Percentiles rank a stretch among this genome's conserved stretches.
phyloP scores from a whole-genome alignment of 2,888 invertebrate genomes.

The Dugesia japonica region DNA sequence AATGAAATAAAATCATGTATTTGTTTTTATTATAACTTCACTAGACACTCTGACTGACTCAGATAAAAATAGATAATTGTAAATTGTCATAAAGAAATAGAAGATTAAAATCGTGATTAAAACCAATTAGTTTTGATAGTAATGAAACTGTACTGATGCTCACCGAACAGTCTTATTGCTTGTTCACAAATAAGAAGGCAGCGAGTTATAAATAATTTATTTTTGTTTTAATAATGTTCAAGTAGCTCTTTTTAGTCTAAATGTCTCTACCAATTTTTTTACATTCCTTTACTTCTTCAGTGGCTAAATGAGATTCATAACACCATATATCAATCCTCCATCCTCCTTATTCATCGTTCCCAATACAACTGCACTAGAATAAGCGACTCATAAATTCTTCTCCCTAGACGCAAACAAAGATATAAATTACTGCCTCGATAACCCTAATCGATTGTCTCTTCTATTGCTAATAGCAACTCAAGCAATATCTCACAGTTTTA shows the following conservation, averaged over 20 bases:
- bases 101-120: too few species aligned
- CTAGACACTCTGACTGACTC: too few species aligned
- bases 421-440: conserved; percentile 20
- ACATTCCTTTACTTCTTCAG: background rate
- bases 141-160: background rate
- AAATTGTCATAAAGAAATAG: too few species aligned
- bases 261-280: background rate
- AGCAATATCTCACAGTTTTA: background rate
- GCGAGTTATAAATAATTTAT: background rate
- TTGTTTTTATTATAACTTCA: too few species aligned
- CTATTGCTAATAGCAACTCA: conserved; percentile 20
- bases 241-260: background rate
- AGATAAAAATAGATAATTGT: too few species aligned
- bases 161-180: background rate
- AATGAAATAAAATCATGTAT: too few species aligned
- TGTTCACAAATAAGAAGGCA: background rate
- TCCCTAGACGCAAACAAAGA: conserved; percentile 20
- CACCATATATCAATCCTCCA: background rate
- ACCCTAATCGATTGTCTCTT: conserved; percentile 12
- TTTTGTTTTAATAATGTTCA: background rate
- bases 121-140: too few species aligned
- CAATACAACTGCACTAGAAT: background rate
- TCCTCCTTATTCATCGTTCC: background rate
- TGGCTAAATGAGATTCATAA: background rate
- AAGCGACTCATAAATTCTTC: conserved; percentile 16